These are phyloP conservation scores for Psilanteris sp. DNA, from an alignment of 1,140 invertebrate species.

Conservation along the genomic window DNA sequence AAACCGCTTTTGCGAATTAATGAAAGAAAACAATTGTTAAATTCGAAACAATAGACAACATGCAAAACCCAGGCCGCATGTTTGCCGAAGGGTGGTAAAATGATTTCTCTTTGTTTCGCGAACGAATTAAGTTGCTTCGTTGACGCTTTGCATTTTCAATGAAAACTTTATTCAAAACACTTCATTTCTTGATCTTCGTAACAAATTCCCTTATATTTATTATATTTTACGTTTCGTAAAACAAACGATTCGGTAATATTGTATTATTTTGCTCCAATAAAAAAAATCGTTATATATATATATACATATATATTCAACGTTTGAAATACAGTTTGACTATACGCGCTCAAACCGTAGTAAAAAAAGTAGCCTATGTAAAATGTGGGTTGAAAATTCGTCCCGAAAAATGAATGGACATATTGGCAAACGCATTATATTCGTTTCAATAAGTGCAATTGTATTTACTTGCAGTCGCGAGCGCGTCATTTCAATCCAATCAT, in stretches of 20 bases:
- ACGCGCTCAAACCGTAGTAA: too few relatives aligned
- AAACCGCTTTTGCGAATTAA: constrained; percentile 23
- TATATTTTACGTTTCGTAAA: too few relatives aligned
- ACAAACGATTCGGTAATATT: too few relatives aligned
- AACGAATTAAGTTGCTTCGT: constrained; percentile 14
- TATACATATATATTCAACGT: too few relatives aligned
- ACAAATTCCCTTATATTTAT: too few relatives aligned
- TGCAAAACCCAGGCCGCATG: neutral
- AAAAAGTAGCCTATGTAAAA: too few relatives aligned
- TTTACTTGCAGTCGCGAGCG: neutral
- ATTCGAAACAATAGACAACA: constrained; percentile 7
- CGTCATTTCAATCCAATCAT: constrained; percentile 32
- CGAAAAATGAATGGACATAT: too few relatives aligned
- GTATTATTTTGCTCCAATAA: too few relatives aligned
- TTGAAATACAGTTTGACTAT: too few relatives aligned
- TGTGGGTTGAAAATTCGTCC: neutral
- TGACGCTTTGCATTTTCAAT: constrained; percentile 1
- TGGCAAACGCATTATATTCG: neutral
- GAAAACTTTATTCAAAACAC: neutral
- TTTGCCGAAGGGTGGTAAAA: constrained; percentile 4
- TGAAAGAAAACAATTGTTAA: constrained; percentile 28
- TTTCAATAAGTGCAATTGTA: constrained; percentile 1
- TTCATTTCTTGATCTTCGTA: neutral
- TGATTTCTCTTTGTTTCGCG: constrained; percentile 12
- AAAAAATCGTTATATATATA: too few relatives aligned